phyloP scores from a whole-genome alignment of 2,113 vertebrate species.

The Oreotragus oreotragus region DNA sequence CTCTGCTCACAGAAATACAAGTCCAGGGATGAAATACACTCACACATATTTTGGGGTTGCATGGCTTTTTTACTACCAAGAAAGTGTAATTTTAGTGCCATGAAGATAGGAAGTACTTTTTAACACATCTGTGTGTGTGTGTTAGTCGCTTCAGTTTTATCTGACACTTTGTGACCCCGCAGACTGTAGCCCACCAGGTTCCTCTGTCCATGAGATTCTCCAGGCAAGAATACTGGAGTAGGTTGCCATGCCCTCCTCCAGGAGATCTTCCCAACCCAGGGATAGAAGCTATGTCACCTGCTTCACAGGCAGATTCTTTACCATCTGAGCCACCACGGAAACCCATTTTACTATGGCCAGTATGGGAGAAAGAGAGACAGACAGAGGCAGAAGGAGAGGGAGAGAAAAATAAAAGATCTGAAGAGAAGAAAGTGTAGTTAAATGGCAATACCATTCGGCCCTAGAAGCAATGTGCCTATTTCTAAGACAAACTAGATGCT shows the following conservation, averaged over 20 bases:
- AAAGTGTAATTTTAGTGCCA: background rate
- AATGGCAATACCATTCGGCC: background rate
- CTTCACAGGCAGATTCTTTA: background rate
- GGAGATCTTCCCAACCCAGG: background rate
- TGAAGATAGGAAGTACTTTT: background rate
- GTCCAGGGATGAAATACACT: background rate
- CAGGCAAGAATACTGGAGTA: background rate
- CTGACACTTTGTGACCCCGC: background rate
- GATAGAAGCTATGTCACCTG: background rate
- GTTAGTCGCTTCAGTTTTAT: background rate
- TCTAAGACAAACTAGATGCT: conserved; percentile 8
- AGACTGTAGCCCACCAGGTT: background rate
- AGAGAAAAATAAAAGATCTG: background rate
- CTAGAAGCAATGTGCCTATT: background rate
- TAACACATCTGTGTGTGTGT: background rate
- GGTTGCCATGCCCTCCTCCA: background rate
- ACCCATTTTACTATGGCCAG: background rate
- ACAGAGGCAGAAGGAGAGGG: background rate
- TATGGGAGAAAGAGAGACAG: background rate
- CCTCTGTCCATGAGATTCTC: background rate
- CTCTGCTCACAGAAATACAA: background rate
- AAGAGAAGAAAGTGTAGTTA: background rate
- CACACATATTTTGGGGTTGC: background rate
- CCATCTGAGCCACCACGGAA: background rate
- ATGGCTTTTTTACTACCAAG: background rate